Evolutionary conservation across 2,797 vertebrate species (phyloP), one percentile per base, ranked within the genome.

Genomic region (Chiroxiphia lanceolata): DNA sequence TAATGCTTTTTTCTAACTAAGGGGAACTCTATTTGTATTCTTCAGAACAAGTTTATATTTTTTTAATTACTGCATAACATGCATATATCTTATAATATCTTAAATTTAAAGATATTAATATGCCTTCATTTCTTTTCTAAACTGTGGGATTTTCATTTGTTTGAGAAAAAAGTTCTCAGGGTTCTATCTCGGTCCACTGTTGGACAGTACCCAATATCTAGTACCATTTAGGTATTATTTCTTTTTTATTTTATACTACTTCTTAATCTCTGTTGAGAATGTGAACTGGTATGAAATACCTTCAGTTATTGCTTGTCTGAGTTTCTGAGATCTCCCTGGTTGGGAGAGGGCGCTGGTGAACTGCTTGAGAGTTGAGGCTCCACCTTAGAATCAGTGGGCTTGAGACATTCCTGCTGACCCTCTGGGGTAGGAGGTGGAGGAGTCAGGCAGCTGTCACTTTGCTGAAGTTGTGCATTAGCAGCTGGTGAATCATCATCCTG

Each of bases 401-500:
- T 84, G 85, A 61, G 67, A 47, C 27, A 5, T 34, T 79, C 63
- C 70, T 71, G 86, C 45, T 64, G 95, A 40, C 44, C 78, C 53
- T 45, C 51, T 5, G n/a, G 26, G 22, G 11, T 18, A 38, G 45
- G 64, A 77, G 83, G 40, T 45, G 91, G 36, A 34, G 78, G 29
- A 38, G 48, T 56, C 56, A 33, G 90, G 42, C 13, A 34, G 90
- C 70, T 80, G 77, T 87, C 34, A 26, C 71, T 90, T 33, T 36
- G 89, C 83, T 91, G 94, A 76, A 67, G 72, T 80, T 93, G 83
- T 90, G 74, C 78, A 77, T 83, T 87, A 80, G 93, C 71, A 92
- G 93, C 94, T 93, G 86, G 83, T 95, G 96, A 93, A 90, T 95
- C 86, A 47, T 96, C 91, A 57, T 96, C 84, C 69, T 91, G 93